phyloP scores from a whole-genome alignment of 53 echinoderm and acorn worm genomes.

The Henricia sp. region DNA sequence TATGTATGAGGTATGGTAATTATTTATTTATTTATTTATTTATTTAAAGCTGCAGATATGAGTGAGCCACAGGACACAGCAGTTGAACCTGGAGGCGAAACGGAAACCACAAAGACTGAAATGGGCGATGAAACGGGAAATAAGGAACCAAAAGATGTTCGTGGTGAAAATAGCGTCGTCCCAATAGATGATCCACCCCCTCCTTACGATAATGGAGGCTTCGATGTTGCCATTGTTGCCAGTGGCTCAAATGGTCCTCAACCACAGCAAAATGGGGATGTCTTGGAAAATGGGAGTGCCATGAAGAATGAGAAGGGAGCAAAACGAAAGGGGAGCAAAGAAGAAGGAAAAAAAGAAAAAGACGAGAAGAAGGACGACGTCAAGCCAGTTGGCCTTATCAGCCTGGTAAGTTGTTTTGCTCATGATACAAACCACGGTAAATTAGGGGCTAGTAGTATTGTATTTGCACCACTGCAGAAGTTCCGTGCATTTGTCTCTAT shows the following conservation, averaged over 20 bases:
- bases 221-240: constrained; percentile 8
- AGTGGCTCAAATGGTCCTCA: constrained; percentile 3
- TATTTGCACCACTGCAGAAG: too few species aligned
- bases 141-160: too few species aligned
- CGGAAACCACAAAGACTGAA: too few species aligned
- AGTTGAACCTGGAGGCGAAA: neutral
- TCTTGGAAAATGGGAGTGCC: neutral
- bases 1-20: too few species aligned
- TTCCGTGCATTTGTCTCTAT: too few species aligned
- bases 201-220: neutral
- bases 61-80: neutral
- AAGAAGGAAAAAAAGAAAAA: constrained; percentile 27
- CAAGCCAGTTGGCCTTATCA: constrained; percentile 59
- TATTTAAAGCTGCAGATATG: constrained; percentile 18
- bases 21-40: constrained; percentile 2
- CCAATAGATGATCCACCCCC: neutral
- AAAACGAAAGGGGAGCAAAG: constrained; percentile 10
- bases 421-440: too few species aligned
- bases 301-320: neutral
- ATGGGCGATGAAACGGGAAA: too few species aligned
- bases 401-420: constrained; percentile 67
- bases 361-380: constrained; percentile 58
- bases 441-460: too few species aligned
- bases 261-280: constrained; percentile 37
- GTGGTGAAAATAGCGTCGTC: neutral